Percentiles rank a stretch among this genome's conserved stretches.
Evolutionary conservation across 2,888 invertebrate species (phyloP).

Genomic region (Ganaspis brasiliensis): DNA sequence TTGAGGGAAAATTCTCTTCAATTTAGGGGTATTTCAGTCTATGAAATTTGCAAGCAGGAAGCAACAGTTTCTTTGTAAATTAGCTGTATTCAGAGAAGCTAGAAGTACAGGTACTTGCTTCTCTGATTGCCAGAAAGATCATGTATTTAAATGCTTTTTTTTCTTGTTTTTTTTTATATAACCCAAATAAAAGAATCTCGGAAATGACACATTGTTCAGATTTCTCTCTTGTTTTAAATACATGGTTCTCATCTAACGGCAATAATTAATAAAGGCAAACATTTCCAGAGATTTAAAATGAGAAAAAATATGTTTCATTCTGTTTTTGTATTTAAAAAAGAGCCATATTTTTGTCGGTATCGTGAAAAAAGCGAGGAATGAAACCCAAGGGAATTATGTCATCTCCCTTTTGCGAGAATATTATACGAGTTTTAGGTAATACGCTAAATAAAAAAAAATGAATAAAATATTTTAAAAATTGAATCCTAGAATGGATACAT

Average conservation of each 20-base stretch:
- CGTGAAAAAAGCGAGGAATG: no score
- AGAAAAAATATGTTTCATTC: background rate
- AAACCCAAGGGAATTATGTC: no score
- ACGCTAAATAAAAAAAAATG: background rate
- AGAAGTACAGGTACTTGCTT: conserved; percentile 46
- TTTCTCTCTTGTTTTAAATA: conserved; percentile 22
- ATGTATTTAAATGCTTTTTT: conserved; percentile 1
- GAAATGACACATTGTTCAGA: conserved; percentile 50
- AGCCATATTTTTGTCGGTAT: background rate
- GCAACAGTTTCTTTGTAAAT: conserved; percentile 62
- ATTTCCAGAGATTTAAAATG: background rate
- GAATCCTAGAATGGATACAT: background rate
- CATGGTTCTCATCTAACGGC: background rate
- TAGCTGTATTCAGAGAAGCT: conserved; percentile 67
- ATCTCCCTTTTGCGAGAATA: no score
- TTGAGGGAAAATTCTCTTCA: conserved; percentile 32
- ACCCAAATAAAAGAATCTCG: background rate
- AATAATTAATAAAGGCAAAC: background rate
- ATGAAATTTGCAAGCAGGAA: conserved; percentile 32
- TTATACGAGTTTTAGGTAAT: no score
- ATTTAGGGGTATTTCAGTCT: conserved; percentile 27
- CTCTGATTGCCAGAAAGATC: conserved; percentile 31
- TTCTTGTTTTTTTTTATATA: background rate
- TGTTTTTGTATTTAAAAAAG: background rate
- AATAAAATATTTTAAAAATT: background rate